Evolutionary conservation across 2,113 vertebrate species (phyloP), one percentile per base, ranked within the genome.

Genomic region (Xenus cinereus): DNA sequence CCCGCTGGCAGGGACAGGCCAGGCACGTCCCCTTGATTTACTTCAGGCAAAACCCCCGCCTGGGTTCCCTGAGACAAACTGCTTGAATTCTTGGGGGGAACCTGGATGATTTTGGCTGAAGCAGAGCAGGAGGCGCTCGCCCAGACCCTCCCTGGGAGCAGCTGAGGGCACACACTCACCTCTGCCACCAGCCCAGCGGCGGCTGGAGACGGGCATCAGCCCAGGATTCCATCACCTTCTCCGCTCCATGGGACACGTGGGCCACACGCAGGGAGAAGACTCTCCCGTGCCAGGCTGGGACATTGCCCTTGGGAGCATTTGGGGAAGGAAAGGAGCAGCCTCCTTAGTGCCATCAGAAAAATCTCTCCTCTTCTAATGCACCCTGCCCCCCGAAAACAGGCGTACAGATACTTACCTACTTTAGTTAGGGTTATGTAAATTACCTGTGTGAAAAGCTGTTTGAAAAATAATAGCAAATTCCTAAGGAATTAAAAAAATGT

Each of bases 1-100:
- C 5, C 28, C 3, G 4, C 10, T 1, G 30, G 2, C 2, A 19
- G 5, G 15, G 50, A 9, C 16, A 0, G 0, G 59, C 19, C 67
- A 15, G 64, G 83, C 48, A 3, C 33, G 1, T 2, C 43, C 64
- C 32, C 74, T 57, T 5, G 5, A 0, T 21, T 62, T 28, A 83
- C 92, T 68, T 2, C 57, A 59, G 94, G 90, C 87, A 28, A 27
- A 56, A 67, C 46, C 3, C 15, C 26, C 27, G 9, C 39, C 35
- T 23, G 8, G 67, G 63, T 22, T 66, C 12, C 39, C 45, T 8
- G 2, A 32, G 84, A 80, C 67, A 72, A 75, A 50, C 4, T 4
- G 21, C 2, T 72, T 39, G 7, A 63, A 10, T 41, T 41, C 76
- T 51, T 9, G 9, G 21, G 48, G 60, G 35, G 26, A 60, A 63